A percentile compares a stretch with the other conserved stretches of the same genome.
phyloP scores from a whole-genome alignment of 1,140 invertebrate genomes.

The Teleogryllus occipitalis region DNA sequence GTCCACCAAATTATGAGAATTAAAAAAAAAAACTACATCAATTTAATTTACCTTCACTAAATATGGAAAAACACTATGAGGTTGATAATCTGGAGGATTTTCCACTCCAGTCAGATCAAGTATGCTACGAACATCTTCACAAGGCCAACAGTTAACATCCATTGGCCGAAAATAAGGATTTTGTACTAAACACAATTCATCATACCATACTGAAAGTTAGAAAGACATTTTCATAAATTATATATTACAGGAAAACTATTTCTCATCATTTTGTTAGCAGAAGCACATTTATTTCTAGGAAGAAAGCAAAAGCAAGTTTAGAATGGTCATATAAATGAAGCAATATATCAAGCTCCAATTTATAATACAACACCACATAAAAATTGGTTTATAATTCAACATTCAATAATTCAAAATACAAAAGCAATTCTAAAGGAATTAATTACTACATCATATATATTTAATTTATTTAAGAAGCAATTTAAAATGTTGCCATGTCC shows the following conservation, averaged over 20 bases:
- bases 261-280: too few species aligned
- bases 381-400: not conserved
- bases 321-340: too few species aligned
- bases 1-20: not conserved
- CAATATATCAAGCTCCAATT: not conserved
- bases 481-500: not conserved
- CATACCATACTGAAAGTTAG: constrained; percentile 56
- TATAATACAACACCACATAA: not conserved
- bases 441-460: not conserved
- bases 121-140: constrained; percentile 52
- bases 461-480: not conserved
- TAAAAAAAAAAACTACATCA: not conserved
- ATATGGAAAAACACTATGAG: constrained; percentile 18
- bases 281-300: too few species aligned
- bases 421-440: not conserved
- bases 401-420: not conserved
- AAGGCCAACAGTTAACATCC: constrained; percentile 70
- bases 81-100: constrained; percentile 13
- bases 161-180: constrained; percentile 64
- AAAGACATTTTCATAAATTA: not conserved
- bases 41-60: constrained; percentile 18
- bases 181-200: constrained; percentile 66
- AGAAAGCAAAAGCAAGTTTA: too few species aligned
- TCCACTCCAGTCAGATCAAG: constrained; percentile 36
- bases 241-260: not conserved